Evolutionary conservation across 2,797 vertebrate genomes (phyloP).

Genomic region (Monodelphis domestica): DNA sequence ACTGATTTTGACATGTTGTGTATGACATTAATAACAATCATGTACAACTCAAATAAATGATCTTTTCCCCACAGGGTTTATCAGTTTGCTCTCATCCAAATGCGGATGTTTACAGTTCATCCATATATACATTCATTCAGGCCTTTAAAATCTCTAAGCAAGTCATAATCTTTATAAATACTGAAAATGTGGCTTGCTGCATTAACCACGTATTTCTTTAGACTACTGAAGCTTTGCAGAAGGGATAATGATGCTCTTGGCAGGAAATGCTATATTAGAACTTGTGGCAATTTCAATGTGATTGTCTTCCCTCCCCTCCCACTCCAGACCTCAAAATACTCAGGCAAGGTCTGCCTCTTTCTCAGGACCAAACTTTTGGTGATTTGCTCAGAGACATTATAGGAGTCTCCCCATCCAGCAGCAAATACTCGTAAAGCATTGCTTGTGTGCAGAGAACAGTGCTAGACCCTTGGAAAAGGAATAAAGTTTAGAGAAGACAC

Average conservation of each 20-base stretch:
- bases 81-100: neutral
- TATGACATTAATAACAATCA: neutral
- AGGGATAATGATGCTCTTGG: neutral
- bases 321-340: neutral
- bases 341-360: neutral
- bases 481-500: neutral
- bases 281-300: neutral
- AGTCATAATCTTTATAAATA: neutral
- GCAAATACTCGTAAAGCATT: neutral
- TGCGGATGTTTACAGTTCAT: neutral
- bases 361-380: neutral
- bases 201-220: neutral
- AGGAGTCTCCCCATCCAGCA: neutral
- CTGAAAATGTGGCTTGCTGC: neutral
- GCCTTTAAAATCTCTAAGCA: neutral
- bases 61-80: neutral
- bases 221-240: neutral
- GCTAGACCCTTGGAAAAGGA: neutral
- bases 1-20: neutral
- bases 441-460: neutral
- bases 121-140: neutral
- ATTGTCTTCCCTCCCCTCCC: neutral
- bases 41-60: neutral
- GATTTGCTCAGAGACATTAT: neutral
- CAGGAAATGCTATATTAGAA: neutral